These are phyloP conservation scores for Ennomos erosarius DNA, from an alignment of 2,888 invertebrate species.

Conservation along the genomic window DNA sequence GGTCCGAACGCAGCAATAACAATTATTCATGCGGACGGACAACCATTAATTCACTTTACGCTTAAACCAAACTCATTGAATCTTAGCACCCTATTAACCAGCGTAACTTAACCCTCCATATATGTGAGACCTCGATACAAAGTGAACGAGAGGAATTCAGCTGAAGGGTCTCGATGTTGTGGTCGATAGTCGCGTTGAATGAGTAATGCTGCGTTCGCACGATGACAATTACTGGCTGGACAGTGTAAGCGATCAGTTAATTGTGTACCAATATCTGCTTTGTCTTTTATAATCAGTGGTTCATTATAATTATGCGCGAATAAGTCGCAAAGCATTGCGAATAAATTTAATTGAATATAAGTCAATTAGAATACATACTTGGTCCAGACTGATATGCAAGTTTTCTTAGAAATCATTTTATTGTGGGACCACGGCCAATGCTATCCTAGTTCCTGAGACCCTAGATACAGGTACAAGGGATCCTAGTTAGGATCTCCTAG, in stretches of 20 bases:
- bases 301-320: conserved; percentile 1
- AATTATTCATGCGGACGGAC: conserved; percentile 16
- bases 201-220: conserved; percentile 21
- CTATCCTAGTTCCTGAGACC: no score
- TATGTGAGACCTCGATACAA: conserved; percentile 1
- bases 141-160: conserved; percentile 1
- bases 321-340: background rate
- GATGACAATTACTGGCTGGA: conserved; percentile 16
- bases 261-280: conserved; percentile 13
- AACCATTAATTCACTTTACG: conserved; percentile 20
- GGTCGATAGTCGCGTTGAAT: conserved; percentile 14
- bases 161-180: background rate
- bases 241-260: conserved; percentile 16
- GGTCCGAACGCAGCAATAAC: conserved; percentile 7
- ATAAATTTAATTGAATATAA: background rate
- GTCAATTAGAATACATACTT: no score
- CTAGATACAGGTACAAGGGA: no score
- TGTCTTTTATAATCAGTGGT: conserved; percentile 16
- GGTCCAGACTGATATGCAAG: no score
- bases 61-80: conserved; percentile 16
- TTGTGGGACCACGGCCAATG: no score
- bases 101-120: conserved; percentile 10
- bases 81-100: conserved; percentile 14
- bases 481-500: no score
- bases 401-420: no score